Evolutionary conservation across 2,113 vertebrate species (phyloP), one percentile per base, ranked within the genome.

Genomic region (Sander lucioperca): DNA sequence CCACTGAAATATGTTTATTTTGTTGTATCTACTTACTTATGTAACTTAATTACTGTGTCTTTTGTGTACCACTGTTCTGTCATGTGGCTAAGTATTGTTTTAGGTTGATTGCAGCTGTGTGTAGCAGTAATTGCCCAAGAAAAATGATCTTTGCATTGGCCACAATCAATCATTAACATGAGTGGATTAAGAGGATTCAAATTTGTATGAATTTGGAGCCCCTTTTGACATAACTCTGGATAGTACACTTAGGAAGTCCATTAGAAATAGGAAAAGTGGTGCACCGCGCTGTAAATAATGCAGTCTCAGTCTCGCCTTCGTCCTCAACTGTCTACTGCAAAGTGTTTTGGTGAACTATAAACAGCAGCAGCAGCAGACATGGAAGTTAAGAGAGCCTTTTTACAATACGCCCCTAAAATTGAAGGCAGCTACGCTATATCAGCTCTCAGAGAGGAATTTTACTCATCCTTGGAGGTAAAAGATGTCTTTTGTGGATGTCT

Each of bases 261-360:
- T 51, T 57, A 50, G 36, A 43, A 73, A 67, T 39, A 56, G 1
- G 9, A 58, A 57, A 66, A 1, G 43, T 39, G 39, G 25, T 21
- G 9, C 67, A 23, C 39, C 19, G 25, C 59, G 47, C 23, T 76
- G 71, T 71, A 63, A 80, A 65, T 76, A 71, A 80, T 71, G 73
- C 36, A 56, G 15, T 57, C 7, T 73, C 63, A 23, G 19, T 10
- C 0, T 0, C 33, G 0, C 8, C 18, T n/a, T 4, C 18, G 14
- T 70, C 13, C 30, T 63, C 18, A 63, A 14, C 18, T 10, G 15
- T 0, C 6, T 58, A 53, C 14, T 18, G 7, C 13, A 39, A 2
- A 47, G 0, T 11, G 9, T 57, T 65, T 43, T 33, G 39, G 18
- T 39, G 36, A 62, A 19, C 57, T 39, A 18, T 18, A 15, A 69